Base-by-base conservation (phyloP, 2,113 vertebrate species). In the Panthera uncia region DNA sequence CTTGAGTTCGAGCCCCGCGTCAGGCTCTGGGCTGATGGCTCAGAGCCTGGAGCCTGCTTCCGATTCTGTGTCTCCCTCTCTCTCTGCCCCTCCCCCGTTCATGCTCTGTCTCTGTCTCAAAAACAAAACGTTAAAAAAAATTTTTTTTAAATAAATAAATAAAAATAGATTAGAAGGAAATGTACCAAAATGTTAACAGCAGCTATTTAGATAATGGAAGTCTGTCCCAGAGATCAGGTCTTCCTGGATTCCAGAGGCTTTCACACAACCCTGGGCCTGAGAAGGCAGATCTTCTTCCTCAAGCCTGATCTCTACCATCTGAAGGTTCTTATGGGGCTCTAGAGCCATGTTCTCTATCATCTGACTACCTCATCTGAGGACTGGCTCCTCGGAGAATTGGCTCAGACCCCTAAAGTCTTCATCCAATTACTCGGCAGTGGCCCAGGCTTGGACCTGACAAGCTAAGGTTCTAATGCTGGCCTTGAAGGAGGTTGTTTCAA, bases 111-210 rank as follows among this genome's bases (percentile, higher is more conserved):
- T 38, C 38, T 38, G 38, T 38, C 38, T 38, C 38, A 38, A 38
- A 38, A 38, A 38, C 38, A 38, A 38, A 38, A 38, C 38, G 38
- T 38, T 38, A 38, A 38, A 38, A 38, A 38, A 38, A 38, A 4
- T 4, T 38, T 38, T 38, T 38, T 38, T 38, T 38, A 1, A 38
- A 38, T 38, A 38, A 38, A 38, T 38, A 38, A 38, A 38, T 84
- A 84, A 94, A 90, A 94, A 91, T 4, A 81, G 13, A 61, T 61
- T 55, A 61, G 13, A 65, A 79, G n/a, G n/a, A 96, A 94, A 69
- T 15, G 33, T 15, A 69, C 9, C 14, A 9, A 96, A 91, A 87
- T 36, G n/a, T 63, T 68, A 68, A 74, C 21, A 66, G 61, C 38
- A 69, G 21, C 29, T 27, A 92, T 66, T 86, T 69, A 84, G 76